Base-by-base conservation (phyloP, 2,113 vertebrate species). In the Aphyosemion australe region DNA sequence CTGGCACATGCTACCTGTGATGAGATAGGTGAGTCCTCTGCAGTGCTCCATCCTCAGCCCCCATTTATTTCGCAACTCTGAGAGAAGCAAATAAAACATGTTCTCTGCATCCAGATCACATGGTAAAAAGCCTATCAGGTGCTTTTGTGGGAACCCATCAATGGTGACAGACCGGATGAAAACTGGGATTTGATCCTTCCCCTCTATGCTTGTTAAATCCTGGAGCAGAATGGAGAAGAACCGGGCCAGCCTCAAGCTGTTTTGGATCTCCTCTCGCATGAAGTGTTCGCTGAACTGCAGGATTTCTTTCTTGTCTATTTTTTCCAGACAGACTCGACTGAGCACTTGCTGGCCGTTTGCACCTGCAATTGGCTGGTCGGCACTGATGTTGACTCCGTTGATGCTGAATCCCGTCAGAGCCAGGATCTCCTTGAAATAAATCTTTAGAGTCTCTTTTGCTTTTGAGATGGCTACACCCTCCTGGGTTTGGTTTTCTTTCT, bases 21-120 rank as follows among this genome's bases (percentile, higher is more conserved):
- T 88, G 31, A 93, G 67, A 49, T 93, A 93, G 0, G 90, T 89
- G 56, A 93, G 88, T 20, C 93, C 93, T 19, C 93, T 92, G 63
- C 97, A 99, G 79, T 96, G 95, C 64, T 98, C 96, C 96, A 99
- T 96, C 73, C 97, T 93, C 19, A 99, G 84, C 0, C 95, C 94
- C 97, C 97, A 98, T 54, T 95, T 98, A 64, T 95, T 95, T n/a
- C 95, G 93, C 48, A 98, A 89, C 14, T 94, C 95, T 0, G 93
- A 82, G 0, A 96, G 88, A 39, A 99, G 95, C 78, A 94, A 94
- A 55, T 94, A 93, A 49, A 95, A 95, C 81, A 98, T 85, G 69
- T 68, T 88, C 54, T 93, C 96, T 0, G 93, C 89, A 60, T 98
- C 95, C 0, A 92, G 74, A 59, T 98, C 95, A 0, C 95, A 96